Evolutionary conservation across 2,113 vertebrate species (phyloP).

Genomic region (Carollia perspicillata): DNA sequence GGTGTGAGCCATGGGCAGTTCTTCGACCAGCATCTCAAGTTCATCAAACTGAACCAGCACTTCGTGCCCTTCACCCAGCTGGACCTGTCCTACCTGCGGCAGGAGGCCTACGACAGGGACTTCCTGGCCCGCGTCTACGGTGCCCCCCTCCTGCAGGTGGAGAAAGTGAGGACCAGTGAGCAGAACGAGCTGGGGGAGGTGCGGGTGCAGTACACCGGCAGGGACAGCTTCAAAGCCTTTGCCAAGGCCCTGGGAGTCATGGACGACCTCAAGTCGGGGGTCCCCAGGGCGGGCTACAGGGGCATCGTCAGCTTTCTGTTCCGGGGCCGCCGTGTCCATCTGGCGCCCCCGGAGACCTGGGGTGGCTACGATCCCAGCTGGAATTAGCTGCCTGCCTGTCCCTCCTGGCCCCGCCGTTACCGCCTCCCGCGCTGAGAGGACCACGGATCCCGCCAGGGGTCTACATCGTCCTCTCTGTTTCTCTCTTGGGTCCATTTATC

Average conservation of each 20-base stretch:
- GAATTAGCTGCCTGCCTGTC: conserved; percentile 81
- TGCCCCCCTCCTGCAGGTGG: conserved; percentile 83
- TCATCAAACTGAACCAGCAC: conserved; percentile 94
- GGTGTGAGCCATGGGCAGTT: conserved; percentile 98
- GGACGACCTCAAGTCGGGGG: conserved; percentile 96
- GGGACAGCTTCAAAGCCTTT: conserved; percentile 93
- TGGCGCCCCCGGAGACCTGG: conserved; percentile 92
- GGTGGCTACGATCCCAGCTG: conserved; percentile 90
- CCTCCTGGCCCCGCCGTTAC: not conserved
- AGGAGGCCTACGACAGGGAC: conserved; percentile 83
- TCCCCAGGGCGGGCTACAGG: conserved; percentile 93
- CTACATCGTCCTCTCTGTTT: not conserved
- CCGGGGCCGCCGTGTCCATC: conserved; percentile 88
- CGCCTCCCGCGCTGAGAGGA: not conserved
- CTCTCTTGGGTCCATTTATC: conserved; percentile 7
- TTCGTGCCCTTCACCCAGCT: conserved; percentile 93
- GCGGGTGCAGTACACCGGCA: conserved; percentile 89
- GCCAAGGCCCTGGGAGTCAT: conserved; percentile 92
- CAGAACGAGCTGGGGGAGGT: conserved; percentile 82
- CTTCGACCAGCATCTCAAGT: conserved; percentile 95
- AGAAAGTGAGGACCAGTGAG: conserved; percentile 85
- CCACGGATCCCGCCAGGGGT: not conserved
- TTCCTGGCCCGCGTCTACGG: conserved; percentile 86
- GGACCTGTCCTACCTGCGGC: conserved; percentile 89
- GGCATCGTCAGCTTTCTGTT: conserved; percentile 92